Evolutionary conservation across 2,888 invertebrate species (phyloP), one percentile per base, ranked within the genome.

Genomic region (Troides aeacus): DNA sequence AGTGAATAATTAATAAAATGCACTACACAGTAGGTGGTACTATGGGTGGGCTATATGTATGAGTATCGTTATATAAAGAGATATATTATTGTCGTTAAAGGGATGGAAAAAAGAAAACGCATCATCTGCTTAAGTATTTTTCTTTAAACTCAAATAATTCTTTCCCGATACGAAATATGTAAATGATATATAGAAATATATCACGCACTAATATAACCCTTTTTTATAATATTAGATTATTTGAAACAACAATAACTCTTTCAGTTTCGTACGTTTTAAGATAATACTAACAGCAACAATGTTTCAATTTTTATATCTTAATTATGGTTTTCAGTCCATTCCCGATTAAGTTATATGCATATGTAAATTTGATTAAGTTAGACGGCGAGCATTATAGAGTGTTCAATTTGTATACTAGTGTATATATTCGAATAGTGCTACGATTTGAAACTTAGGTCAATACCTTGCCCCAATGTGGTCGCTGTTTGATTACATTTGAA

Each of bases 401-500:
- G 50, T 60, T 53, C 39, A 68, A 24, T 68, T 46, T n/a, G 30
- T 17, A 46, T 61, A 21, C 15, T 23, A 46, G n/a, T 60, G 23
- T 42, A n/a, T 24, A 61, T 69, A 53, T 23, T 23, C 56, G 6
- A 21, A 42, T 69, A 53, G 56, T 30, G 24, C 15, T n/a, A 59
- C 17, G 57, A 62, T 69, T 65, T 65, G 42, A 46, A 39, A 61
- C 61, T 62, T 69, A 64, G 56, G 24, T 59, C 64, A 68, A 64
- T 64, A 64, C 56, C 60, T 30, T 59, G 21, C 12, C 36, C 63
- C 21, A 46, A 46, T 59, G 63, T 65, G 62, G 69, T 64, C 18
- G n/a, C 56, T 62, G 65, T 69, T 57, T 53, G 36, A 66, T 66
- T 66, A 60, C 65, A 65, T 69, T 60, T 30, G 46, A 46, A 62